Base-by-base conservation (phyloP, 2,888 invertebrate genomes). In the Lymantria monacha region DNA sequence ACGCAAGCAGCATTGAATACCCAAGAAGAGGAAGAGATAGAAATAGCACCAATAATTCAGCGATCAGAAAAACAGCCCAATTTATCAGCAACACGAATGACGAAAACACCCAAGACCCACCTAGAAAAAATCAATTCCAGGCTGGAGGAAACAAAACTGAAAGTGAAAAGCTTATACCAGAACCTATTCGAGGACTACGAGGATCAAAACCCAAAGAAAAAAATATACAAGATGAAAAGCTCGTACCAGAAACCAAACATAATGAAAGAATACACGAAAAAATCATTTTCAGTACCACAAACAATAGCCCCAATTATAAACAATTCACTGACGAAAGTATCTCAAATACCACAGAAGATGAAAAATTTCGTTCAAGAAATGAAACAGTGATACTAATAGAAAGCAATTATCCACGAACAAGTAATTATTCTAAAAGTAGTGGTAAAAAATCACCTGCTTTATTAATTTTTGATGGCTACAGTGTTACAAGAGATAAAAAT, bases 401-500 rank as follows among this genome's bases (percentile, higher is more conserved):
- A 43, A 56, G 69, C 51, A 54, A 69, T 42, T 59, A 58, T 12
- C 65, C 59, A 30, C 48, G 62, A 42, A 61, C 62, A 22, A 53
- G 67, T 22, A 66, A 58, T 38, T 53, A 66, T 38, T 59, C 63
- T 22, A 66, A 62, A 40, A 59, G 53, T 22, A 55, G 67, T 10
- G 71, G 68, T 43, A 74, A 73, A 43, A 78, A 78, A 37, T 49
- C 61, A 13, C 74, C 80, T 42, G 70, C 80, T 42, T 83, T 90
- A 7, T 81, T 83, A 53, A 90, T 91, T 44, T 81, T 82, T 65
- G 91, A 89, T 69, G 90, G 91, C 8, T 91, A 91, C 54, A 91
- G 91, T 68, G 77, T 87, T 44, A 84, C 87, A 7, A 83, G 87
- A 63, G 80, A 86, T 59, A 87, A 83, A 55, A 87, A 88, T 72